phyloP scores from a whole-genome alignment of 2,797 vertebrate genomes.

The Leucoraja ocellata region DNA sequence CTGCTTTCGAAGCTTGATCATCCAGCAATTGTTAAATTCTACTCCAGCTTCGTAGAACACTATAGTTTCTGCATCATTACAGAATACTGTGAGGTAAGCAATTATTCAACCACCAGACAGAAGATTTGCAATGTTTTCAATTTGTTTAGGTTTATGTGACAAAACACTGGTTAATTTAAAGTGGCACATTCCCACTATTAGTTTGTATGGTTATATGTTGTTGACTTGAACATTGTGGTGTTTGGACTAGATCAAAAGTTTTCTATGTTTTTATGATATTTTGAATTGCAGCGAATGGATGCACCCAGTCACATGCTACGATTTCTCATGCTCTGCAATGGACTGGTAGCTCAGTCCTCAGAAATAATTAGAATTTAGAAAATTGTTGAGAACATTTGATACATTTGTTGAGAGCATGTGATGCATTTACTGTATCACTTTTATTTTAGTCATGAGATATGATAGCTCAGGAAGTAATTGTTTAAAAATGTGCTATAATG shows the following conservation, averaged over 20 bases:
- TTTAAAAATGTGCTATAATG: too few relatives aligned
- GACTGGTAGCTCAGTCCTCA: background rate
- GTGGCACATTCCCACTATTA: background rate
- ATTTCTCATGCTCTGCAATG: too few relatives aligned
- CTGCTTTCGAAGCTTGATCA: conserved; percentile 73
- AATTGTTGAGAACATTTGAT: background rate
- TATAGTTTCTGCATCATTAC: conserved; percentile 77
- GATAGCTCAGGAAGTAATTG: background rate
- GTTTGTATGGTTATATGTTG: background rate
- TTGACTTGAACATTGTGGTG: background rate
- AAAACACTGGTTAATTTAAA: background rate
- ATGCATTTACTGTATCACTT: background rate
- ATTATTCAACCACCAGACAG: background rate
- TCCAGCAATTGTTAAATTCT: conserved; percentile 72
- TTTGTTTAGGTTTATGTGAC: background rate
- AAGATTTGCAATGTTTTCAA: conserved; percentile 17
- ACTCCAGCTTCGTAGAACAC: conserved; percentile 70
- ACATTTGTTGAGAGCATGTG: background rate
- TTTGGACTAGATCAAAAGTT: background rate
- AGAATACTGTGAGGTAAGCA: conserved; percentile 76
- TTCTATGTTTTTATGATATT: background rate
- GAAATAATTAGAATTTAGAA: background rate
- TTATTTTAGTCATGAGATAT: background rate
- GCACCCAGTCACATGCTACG: background rate
- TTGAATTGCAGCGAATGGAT: background rate